Base-by-base conservation (phyloP, 2,888 invertebrate genomes). In the Gymnosoma rotundatum region DNA sequence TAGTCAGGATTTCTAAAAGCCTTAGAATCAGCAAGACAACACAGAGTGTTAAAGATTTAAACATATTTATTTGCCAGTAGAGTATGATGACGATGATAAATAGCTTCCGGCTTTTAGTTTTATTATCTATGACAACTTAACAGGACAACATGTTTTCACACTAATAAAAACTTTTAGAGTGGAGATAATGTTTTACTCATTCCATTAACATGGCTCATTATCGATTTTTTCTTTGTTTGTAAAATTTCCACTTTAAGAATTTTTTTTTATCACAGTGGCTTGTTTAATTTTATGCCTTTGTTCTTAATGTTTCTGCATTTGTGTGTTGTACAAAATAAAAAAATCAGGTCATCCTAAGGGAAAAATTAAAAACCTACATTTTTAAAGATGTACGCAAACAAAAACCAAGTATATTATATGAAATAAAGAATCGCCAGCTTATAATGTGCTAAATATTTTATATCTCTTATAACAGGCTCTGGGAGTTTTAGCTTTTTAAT, bases 401-500 rank as follows among this genome's bases (percentile, higher is more conserved):
- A 42, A 32, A 42, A 42, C 45, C 45, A 48, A 48, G 0, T 48
- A 16, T n/a, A 16, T 42, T 20, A 61, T 21, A 42, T 14, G 42
- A 16, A 61, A 8, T 20, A 14, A 20, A 32, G 8, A 14, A 74
- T 56, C 21, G 56, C 14, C 14, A 20, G 14, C 6, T 73, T 66
- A n/a, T n/a, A 48, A 48, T n/a, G 5, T 48, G 42, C 12, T 42
- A 12, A 12, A 48, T 16, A 48, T 48, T 12, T 48, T 48, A 16
- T 48, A 3, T 6, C 4, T 5, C 6, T 48, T 48, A 48, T n/a
- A 3, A n/a, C 16, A n/a, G 16, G 0, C 16, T 48, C 16, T 66
- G 42, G 21, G 48, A 70, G 56, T 70, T 64, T 64, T 16, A 36
- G 7, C 38, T 66, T 80, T 80, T 79, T 61, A 67, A 73, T 61